A percentile compares a stretch with the other conserved stretches of the same genome.
These are phyloP conservation scores for Phthorimaea operculella DNA, from an alignment of 1,140 invertebrate genomes.

Conservation along the genomic window DNA sequence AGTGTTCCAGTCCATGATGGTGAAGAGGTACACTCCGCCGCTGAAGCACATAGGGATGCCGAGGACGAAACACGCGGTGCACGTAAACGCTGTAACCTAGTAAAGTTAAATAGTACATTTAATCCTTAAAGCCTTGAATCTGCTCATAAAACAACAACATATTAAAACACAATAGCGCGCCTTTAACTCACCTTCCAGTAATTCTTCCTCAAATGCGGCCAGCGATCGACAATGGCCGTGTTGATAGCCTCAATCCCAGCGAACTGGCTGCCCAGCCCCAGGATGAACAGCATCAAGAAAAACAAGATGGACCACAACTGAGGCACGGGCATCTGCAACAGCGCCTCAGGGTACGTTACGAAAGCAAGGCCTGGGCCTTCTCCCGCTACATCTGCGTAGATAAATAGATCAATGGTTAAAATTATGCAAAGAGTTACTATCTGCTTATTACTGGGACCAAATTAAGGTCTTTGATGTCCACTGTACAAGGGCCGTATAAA, in stretches of 20 bases:
- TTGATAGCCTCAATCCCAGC: slow-evolving; percentile 84
- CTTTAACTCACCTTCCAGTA: slow-evolving; percentile 71
- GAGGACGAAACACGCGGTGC: slow-evolving; percentile 71
- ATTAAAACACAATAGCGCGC: too few relatives aligned
- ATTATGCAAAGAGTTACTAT: too few relatives aligned
- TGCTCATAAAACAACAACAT: too few relatives aligned
- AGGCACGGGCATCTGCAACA: slow-evolving; percentile 80
- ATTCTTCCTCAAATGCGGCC: slow-evolving; percentile 72
- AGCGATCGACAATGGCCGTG: slow-evolving; percentile 78
- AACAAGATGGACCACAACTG: slow-evolving; percentile 85
- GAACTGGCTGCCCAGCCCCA: slow-evolving; percentile 83
- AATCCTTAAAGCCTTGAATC: too few relatives aligned
- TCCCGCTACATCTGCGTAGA: slow-evolving; percentile 69
- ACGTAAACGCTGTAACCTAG: slow-evolving; percentile 71
- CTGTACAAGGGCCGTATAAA: too few relatives aligned
- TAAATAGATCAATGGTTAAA: too few relatives aligned
- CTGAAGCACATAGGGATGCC: slow-evolving; percentile 77
- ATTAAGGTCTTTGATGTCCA: too few relatives aligned
- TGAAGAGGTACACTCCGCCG: slow-evolving; percentile 80
- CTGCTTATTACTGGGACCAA: too few relatives aligned
- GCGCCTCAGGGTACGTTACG: slow-evolving; percentile 80
- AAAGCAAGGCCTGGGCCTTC: slow-evolving; percentile 84
- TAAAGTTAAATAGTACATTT: slow-evolving; percentile 1
- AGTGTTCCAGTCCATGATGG: slow-evolving; percentile 84
- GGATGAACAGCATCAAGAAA: slow-evolving; percentile 86